Base-by-base conservation (phyloP, 1,140 invertebrate species). In the Macrobrachium nipponense region DNA sequence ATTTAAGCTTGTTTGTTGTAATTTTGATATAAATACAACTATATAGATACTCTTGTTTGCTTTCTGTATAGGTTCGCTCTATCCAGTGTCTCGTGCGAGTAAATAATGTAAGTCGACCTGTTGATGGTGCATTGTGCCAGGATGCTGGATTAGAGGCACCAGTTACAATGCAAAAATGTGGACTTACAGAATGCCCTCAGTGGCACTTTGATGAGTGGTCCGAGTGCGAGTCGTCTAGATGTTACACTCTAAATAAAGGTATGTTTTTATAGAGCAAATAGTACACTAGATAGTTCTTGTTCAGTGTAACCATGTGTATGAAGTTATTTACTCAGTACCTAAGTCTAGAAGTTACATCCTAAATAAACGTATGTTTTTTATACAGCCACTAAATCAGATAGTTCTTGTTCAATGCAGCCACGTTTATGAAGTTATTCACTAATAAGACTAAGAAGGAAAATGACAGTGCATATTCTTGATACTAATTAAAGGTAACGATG, bases 161-260 rank as follows among this genome's bases (percentile, higher is more conserved):
- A 3, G 91, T 92, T 73, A 95, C 94, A 78, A 93, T 94, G 66
- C 93, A 94, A 90, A 92, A 93, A 79, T 96, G 95, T 90, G 95
- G 95, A 60, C 91, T 92, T 7, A 93, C 94, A 72, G 92, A 93
- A 77, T 96, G 95, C 91, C 95, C 95, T 4, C 93, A 93, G 78
- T 97, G 96, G 96, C 92, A 93, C 72, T 91, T 93, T 6, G 93
- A 92, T 36, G 92, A 94, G n/a, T 97, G 96, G 96, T 93, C 94
- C 2, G 90, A 92, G 1, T 96, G 95, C 89, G 93, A 94, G 89
- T 92, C 92, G 58, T 94, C 95, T 14, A 93, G 94, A 73, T 96
- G 96, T 90, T 95, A 95, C 89, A 94, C 94, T 44, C 95, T 94
- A 92, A 94, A 96, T 90, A 95, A 94, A 90, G 94, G 94, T 95